Evolutionary conservation across 2,888 invertebrate genomes (phyloP), one percentile per base, ranked within the genome.

Genomic region (Tuta absoluta): DNA sequence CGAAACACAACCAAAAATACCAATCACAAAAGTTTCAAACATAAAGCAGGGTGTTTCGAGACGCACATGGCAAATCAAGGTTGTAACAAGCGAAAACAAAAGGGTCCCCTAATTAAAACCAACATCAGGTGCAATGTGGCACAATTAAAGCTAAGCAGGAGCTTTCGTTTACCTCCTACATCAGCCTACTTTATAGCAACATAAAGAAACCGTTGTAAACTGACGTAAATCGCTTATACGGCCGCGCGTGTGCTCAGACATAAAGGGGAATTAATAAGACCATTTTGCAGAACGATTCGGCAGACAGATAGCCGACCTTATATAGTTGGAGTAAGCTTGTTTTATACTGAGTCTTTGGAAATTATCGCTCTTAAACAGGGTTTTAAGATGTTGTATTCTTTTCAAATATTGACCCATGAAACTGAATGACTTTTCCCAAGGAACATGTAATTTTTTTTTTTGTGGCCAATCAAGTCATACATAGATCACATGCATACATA

Each of bases 181-280:
- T 76, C 80, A 77, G 72, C 80, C 75, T 79, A 85, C 85, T 90
- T 91, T 90, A 91, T 89, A 73, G 84, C 77, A 78, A 72, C 86
- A 91, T 91, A 90, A 91, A 91, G 91, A 89, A 90, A 84, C 80
- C 79, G 82, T 72, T 84, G 81, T 87, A 86, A 87, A 88, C 76
- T 79, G 76, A 81, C 82, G 78, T 85, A 85, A 86, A 87, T 84
- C 83, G 85, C 80, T 83, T 82, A 83, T 81, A 84, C 79, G 77
- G 70, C 71, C 81, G 79, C 79, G 79, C 79, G 74, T 87, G 84
- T 84, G 87, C 81, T 72, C 74, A 80, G 80, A 87, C 84, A 83
- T 89, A 87, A 89, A 89, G 79, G 85, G 81, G 88, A 88, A 91
- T 91, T 91, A 91, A 91, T 90, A 91, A 88, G 89, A 79, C 86